Conservation (phyloP, 2,888 invertebrate genomes). For the Trisateles emortualis region DNA sequence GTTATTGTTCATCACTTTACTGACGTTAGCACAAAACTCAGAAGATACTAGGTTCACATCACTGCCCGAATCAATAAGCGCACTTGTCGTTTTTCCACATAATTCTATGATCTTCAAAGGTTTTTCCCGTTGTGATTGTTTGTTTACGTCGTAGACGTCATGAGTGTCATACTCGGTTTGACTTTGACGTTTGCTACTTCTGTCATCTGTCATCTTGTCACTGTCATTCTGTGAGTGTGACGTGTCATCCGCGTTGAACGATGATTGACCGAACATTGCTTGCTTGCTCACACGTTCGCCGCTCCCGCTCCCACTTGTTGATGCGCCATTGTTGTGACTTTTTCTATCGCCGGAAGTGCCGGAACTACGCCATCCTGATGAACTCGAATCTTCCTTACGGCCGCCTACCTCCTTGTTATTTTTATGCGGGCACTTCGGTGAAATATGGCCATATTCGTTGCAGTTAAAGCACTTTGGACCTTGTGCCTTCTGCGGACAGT, state of each 20-base stretch:
- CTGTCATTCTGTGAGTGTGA: background rate
- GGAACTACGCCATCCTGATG: background rate
- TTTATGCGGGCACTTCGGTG: conserved; percentile 2
- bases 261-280: background rate
- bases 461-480: conserved; percentile 13
- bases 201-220: background rate
- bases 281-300: background rate
- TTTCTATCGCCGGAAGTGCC: background rate
- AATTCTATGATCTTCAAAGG: background rate
- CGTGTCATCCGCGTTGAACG: background rate
- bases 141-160: conserved; percentile 8
- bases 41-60: conserved; percentile 4
- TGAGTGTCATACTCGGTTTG: conserved; percentile 6
- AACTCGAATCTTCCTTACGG: no score
- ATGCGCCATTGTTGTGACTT: background rate
- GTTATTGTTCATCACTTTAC: background rate
- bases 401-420: background rate
- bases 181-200: background rate
- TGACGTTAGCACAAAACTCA: background rate
- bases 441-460: conserved; percentile 11
- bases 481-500: conserved; percentile 2
- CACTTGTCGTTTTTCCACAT: background rate
- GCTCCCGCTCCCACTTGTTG: background rate
- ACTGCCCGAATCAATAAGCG: conserved; percentile 10
- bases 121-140: conserved; percentile 1